phyloP scores from a whole-genome alignment of 2,888 invertebrate genomes.

The Drosophila cyrtoloma region DNA sequence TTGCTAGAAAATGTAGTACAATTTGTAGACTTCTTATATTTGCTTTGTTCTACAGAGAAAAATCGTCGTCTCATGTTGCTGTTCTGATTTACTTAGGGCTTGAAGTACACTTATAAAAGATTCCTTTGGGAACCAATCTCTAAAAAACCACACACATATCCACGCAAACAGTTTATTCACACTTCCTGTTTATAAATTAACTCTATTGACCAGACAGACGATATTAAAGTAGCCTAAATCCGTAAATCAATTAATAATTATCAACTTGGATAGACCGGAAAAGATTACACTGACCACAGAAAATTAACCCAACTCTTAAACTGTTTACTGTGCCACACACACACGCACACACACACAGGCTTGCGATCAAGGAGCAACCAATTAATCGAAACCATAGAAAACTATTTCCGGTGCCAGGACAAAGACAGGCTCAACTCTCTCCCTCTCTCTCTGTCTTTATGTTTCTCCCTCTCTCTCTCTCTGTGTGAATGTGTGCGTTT shows the following conservation, averaged over 20 bases:
- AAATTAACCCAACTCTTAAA: slow-evolving; percentile 21
- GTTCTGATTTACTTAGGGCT: not conserved
- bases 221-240: slow-evolving; percentile 37
- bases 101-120: not conserved
- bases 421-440: slow-evolving; percentile 20
- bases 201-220: slow-evolving; percentile 27
- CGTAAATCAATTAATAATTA: slow-evolving; percentile 64
- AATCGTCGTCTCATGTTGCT: not conserved
- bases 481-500: not conserved
- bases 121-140: not conserved
- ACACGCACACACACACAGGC: not conserved
- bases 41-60: not conserved
- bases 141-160: not conserved
- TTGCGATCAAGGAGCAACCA: slow-evolving; percentile 38
- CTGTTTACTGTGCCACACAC: slow-evolving; percentile 42
- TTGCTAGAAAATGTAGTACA: not conserved
- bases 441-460: not conserved
- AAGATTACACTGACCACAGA: slow-evolving; percentile 63
- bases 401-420: slow-evolving; percentile 65
- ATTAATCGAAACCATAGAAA: slow-evolving; percentile 45
- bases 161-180: not conserved
- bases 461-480: not conserved
- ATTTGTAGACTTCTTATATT: not conserved
- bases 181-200: slow-evolving; percentile 33
- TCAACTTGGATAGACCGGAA: slow-evolving; percentile 58